Conservation (phyloP, 2,888 invertebrate genomes). For the Rhopalosiphum nymphaeae region DNA sequence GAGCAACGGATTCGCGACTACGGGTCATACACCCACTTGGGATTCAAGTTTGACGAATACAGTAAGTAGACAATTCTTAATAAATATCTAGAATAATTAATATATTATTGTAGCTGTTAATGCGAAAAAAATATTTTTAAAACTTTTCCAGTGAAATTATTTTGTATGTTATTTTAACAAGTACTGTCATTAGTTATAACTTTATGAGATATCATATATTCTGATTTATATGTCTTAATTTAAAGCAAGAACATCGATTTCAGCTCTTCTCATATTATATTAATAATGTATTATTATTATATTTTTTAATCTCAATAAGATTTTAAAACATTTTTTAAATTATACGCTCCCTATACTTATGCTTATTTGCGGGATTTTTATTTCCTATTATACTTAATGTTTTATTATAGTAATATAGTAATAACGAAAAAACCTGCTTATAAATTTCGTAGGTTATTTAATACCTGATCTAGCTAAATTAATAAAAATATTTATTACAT, state of each 20-base stretch:
- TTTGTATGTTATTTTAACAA: background rate
- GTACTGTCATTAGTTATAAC: background rate
- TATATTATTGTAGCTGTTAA: background rate
- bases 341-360: background rate
- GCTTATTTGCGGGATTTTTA: background rate
- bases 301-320: background rate
- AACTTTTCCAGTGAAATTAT: background rate
- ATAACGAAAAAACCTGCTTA: background rate
- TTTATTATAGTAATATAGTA: background rate
- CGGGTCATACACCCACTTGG: conserved; percentile 58
- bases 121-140: background rate
- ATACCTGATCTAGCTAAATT: background rate
- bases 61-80: conserved; percentile 19
- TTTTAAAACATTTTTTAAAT: background rate
- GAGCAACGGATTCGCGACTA: conserved; percentile 59
- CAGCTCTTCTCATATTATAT: background rate
- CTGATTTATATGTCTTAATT: background rate
- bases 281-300: background rate
- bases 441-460: background rate
- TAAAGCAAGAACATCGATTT: background rate
- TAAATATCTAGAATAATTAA: background rate
- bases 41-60: conserved; percentile 56
- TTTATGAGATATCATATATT: background rate
- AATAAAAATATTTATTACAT: background rate
- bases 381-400: background rate